These are phyloP conservation scores for Macrobrachium rosenbergii DNA, from an alignment of 1,140 invertebrate genomes.

Conservation along the genomic window DNA sequence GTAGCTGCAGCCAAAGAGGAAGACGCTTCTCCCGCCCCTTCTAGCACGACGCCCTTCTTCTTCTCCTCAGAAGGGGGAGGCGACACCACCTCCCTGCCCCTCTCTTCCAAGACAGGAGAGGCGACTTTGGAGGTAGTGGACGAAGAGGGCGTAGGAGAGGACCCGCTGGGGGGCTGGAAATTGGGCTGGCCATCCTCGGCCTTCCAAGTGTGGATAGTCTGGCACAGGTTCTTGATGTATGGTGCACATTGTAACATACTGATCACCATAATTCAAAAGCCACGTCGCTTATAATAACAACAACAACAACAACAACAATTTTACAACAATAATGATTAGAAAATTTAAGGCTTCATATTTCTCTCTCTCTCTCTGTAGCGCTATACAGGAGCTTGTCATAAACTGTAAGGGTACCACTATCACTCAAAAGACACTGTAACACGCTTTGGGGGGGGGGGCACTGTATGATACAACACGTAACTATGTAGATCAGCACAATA, in stretches of 20 bases:
- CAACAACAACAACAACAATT: constrained; percentile 16
- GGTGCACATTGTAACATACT: constrained; percentile 61
- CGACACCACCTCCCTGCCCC: constrained; percentile 6
- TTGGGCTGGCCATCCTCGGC: constrained; percentile 39
- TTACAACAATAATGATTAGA: not conserved
- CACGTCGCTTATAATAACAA: not conserved
- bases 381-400: too few species aligned
- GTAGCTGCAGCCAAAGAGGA: too few species aligned
- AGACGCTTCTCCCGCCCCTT: not conserved
- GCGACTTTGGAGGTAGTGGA: not conserved
- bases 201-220: constrained; percentile 60
- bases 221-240: constrained; percentile 58
- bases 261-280: constrained; percentile 47
- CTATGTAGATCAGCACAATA: too few species aligned
- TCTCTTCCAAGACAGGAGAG: constrained; percentile 3
- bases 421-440: too few species aligned
- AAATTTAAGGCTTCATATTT: not conserved
- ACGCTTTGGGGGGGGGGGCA: too few species aligned
- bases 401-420: too few species aligned
- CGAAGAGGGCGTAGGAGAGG: constrained; percentile 28
- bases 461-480: too few species aligned
- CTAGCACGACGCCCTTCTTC: not conserved
- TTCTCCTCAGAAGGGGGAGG: not conserved
- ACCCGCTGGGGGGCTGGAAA: constrained; percentile 8
- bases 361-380: too few species aligned